Evolutionary conservation across 2,888 invertebrate genomes (phyloP).

Genomic region (Parasteatoda lunata): DNA sequence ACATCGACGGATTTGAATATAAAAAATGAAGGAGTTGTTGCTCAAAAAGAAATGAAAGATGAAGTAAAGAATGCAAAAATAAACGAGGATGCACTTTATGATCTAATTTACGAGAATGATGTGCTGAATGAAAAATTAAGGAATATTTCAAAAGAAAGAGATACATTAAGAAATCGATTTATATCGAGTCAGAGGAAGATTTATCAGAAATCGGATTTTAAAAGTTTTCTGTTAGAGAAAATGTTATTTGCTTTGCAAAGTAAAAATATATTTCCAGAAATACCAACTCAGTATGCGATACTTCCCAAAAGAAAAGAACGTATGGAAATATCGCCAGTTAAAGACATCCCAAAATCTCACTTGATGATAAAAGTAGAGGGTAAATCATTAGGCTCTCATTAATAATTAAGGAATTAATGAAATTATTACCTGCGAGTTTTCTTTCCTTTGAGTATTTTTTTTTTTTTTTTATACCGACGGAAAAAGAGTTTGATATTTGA

Average conservation of each 20-base stretch:
- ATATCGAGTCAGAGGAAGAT: conserved; percentile 13
- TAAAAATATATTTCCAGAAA: too few species aligned
- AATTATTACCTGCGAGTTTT: too few species aligned
- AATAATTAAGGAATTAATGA: too few species aligned
- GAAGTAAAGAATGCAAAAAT: neutral
- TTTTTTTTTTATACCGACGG: too few species aligned
- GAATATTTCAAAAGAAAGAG: conserved; percentile 9
- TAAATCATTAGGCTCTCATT: too few species aligned
- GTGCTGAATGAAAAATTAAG: conserved; percentile 11
- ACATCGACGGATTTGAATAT: neutral
- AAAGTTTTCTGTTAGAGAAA: conserved; percentile 14
- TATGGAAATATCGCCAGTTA: too few species aligned
- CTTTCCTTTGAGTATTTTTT: too few species aligned
- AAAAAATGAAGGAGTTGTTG: neutral
- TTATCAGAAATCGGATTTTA: conserved; percentile 40
- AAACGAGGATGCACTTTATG: conserved; percentile 1
- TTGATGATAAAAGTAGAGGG: too few species aligned
- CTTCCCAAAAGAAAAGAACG: too few species aligned
- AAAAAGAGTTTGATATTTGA: too few species aligned
- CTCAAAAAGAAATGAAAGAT: neutral
- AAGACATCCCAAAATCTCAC: too few species aligned
- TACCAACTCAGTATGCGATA: too few species aligned
- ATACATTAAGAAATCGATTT: conserved; percentile 2
- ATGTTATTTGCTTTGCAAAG: neutral
- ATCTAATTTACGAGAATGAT: conserved; percentile 22